Percentiles rank a stretch among this genome's conserved stretches.
Conservation (phyloP, 2,797 vertebrate genomes). For the Diplodus sargus region DNA sequence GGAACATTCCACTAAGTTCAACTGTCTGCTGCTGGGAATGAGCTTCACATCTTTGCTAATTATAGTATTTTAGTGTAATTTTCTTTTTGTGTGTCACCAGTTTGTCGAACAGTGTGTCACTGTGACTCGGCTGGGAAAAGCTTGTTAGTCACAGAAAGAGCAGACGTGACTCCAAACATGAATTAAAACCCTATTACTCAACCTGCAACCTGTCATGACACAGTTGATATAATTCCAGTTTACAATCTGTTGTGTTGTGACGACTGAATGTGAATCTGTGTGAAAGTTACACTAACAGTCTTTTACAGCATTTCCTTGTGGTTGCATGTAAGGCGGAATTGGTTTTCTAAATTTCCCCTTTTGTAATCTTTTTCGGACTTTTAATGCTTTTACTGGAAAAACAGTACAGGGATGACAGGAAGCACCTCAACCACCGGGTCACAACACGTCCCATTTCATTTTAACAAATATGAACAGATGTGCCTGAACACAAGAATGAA, state of each 20-base stretch:
- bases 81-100: not conserved
- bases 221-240: not conserved
- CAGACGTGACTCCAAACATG: constrained; percentile 19
- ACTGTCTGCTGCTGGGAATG: not conserved
- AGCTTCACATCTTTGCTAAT: not conserved
- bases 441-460: no score
- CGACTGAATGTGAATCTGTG: not conserved
- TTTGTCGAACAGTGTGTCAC: not conserved
- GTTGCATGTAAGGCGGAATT: not conserved
- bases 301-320: not conserved
- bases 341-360: not conserved
- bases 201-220: not conserved
- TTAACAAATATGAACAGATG: not conserved
- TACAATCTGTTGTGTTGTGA: not conserved
- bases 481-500: not conserved
- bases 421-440: not conserved
- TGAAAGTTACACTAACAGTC: not conserved
- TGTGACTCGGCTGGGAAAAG: not conserved
- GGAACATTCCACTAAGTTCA: not conserved
- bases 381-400: not conserved
- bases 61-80: not conserved
- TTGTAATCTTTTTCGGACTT: no score
- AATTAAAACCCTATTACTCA: constrained; percentile 14
- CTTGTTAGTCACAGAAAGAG: constrained; percentile 11
- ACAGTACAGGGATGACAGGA: not conserved